Conservation (phyloP, 1,140 invertebrate genomes). For the Chymomyza costata region DNA sequence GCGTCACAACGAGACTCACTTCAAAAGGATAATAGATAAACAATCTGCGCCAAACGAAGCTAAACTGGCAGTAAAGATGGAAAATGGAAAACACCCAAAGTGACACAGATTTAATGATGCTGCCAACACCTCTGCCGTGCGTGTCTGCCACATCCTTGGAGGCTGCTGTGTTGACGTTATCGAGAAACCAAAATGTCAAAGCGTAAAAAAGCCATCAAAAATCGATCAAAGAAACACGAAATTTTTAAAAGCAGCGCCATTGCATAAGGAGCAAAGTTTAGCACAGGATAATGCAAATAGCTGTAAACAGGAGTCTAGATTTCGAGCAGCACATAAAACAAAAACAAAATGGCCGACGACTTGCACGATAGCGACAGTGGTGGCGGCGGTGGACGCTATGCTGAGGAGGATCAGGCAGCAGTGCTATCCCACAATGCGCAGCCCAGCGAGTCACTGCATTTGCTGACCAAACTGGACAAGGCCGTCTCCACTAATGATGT, state of each 20-base stretch:
- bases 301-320: slow-evolving; percentile 23
- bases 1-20: neutral
- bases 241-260: too few relatives aligned
- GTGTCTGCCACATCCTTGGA: too few relatives aligned
- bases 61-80: too few relatives aligned
- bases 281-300: slow-evolving; percentile 50
- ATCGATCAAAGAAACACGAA: neutral
- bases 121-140: slow-evolving; percentile 32
- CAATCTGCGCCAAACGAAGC: too few relatives aligned
- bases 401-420: neutral
- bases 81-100: slow-evolving; percentile 19
- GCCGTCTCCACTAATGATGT: slow-evolving; percentile 73
- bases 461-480: slow-evolving; percentile 67
- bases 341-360: slow-evolving; percentile 46
- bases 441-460: slow-evolving; percentile 35
- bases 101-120: slow-evolving; percentile 32
- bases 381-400: slow-evolving; percentile 11
- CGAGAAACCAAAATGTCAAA: slow-evolving; percentile 7
- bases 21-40: too few relatives aligned
- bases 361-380: slow-evolving; percentile 55
- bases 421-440: slow-evolving; percentile 3
- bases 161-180: too few relatives aligned
- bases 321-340: slow-evolving; percentile 16
- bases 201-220: neutral
- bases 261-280: too few relatives aligned